Base-by-base conservation (phyloP, 1,140 invertebrate genomes). In the Rhynchophorus ferrugineus region DNA sequence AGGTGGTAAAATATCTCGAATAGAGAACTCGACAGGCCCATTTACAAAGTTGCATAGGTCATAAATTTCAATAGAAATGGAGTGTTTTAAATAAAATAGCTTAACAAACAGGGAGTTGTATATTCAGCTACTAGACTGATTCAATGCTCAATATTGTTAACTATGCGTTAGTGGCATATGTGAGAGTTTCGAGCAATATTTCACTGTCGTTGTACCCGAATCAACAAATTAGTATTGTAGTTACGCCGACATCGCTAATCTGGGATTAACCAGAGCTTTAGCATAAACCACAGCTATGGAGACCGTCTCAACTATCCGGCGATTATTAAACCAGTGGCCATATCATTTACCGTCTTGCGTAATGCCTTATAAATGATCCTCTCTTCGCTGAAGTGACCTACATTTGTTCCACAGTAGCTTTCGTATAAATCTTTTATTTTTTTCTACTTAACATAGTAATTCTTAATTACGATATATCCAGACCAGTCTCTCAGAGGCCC, bases 201-300 rank as follows among this genome's bases (percentile, higher is more conserved):
- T 69, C 66, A 69, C 57, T 66, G 68, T 69, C 68, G 59, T 61
- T 60, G 54, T 64, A 55, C 59, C 54, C 63, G 65, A 69, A 68
- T 66, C 66, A 69, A 67, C 68, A 66, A 69, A 69, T 69, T 69
- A 69, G 68, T 69, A 68, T 67, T 67, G 65, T 62, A 61, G 60
- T 61, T 65, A 65, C 65, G 66, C 64, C 61, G 62, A 68, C 66
- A 69, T 63, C 54, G 60, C 59, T 69, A 68, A 69, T 68, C 68
- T 57, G 34, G 62, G 64, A 68, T 69, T 66, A 69, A 57, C 59
- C 58, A 52, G 48, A 61, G 59, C 60, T 66, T 64, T 64, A 64
- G 56, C 58, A 54, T 57, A 58, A 54, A 58, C 63, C 60, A 49
- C 63, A 67, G 58, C 59, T 60, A 62, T 65, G 62, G 61, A 61